Evolutionary conservation across 1,140 invertebrate genomes (phyloP), one percentile per base, ranked within the genome.

Genomic region (Drosophila asahinai): DNA sequence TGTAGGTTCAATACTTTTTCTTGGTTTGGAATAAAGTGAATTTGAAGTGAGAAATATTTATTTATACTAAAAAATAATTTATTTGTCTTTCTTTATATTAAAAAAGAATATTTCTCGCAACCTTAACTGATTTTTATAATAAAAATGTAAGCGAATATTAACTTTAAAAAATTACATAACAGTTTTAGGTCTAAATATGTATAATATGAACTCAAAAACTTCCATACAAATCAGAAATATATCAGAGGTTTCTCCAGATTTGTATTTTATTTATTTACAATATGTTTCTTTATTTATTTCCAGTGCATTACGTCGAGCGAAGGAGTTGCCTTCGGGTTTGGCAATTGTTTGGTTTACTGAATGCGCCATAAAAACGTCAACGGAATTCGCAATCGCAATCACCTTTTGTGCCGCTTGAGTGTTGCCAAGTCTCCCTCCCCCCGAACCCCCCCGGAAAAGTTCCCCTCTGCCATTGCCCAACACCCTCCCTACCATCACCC

Each of bases 361-460:
- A 89, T 89, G 86, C 86, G 86, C 86, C 81, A 89, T 89, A 89
- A 89, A 89, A 89, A 90, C 86, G 84, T 89, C 86, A 90, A 89
- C 86, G 81, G 86, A 89, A 89, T 89, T 89, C 86, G 81, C 86
- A 87, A 87, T 87, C 84, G 86, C 84, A 87, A 87, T 87, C 84
- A 87, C 84, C 84, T 87, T 83, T 87, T 87, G 86, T 87, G 64
- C 72, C 65, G 70, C 75, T 87, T 83, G 83, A 87, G 83, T 83
- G 83, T 87, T 72, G 78, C 51, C 67, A 52, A 59, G 75, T 36
- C 33, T 36, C 52, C 38, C 55, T 52, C 70, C 40, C 2, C 9
- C 27, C 19, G 19, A 14, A 1, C 17, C 2, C n/a, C 43, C 17
- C 27, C 36, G 17, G 38, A 33, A 42, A n/a, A 15, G 12, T 1